phyloP scores from a whole-genome alignment of 1,140 invertebrate species.

The Heterodera schachtii region DNA sequence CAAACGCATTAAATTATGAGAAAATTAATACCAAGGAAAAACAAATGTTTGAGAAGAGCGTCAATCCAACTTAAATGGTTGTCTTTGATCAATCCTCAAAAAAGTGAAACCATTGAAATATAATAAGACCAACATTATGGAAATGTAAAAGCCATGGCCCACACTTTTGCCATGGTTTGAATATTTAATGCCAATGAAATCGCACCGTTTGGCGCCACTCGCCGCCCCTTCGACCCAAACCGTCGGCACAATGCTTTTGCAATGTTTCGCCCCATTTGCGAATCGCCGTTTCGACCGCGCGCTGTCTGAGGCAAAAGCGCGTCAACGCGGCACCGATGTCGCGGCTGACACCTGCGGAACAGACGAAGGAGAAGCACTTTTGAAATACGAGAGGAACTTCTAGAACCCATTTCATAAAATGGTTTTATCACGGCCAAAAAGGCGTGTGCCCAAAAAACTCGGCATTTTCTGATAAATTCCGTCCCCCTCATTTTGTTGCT shows the following conservation, averaged over 20 bases:
- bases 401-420: no score
- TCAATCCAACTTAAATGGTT: no score
- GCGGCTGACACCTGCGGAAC: slow-evolving; percentile 35
- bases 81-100: no score
- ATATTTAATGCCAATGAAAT: not conserved
- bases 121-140: no score
- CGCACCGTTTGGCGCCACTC: slow-evolving; percentile 46
- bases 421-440: not conserved
- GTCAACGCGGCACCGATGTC: slow-evolving; percentile 51
- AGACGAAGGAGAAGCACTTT: not conserved
- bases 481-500: not conserved
- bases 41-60: no score
- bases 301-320: slow-evolving; percentile 48
- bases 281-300: slow-evolving; percentile 35
- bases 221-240: slow-evolving; percentile 37
- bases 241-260: slow-evolving; percentile 30
- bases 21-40: no score
- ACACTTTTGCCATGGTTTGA: no score
- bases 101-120: no score
- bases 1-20: no score
- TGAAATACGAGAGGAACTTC: not conserved
- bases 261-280: slow-evolving; percentile 26
- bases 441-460: no score
- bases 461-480: not conserved
- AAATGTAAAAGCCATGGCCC: no score